Conservation (phyloP, 2,113 vertebrate genomes). For the Rallus limicola region DNA sequence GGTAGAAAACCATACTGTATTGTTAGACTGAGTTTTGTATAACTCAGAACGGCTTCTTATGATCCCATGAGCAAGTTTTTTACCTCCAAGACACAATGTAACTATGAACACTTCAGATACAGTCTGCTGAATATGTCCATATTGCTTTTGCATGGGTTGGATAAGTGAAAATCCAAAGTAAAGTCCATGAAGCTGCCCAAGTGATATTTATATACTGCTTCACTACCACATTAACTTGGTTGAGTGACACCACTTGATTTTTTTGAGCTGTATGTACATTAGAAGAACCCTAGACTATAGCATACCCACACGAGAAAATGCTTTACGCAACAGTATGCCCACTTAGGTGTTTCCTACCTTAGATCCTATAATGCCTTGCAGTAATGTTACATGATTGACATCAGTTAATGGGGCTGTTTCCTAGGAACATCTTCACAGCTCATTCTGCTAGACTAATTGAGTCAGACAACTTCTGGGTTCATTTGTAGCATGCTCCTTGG, state of each 20-base stretch:
- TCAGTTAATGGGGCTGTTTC: not conserved
- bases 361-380: not conserved
- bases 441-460: not conserved
- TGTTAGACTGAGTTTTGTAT: not conserved
- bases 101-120: not conserved
- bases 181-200: not conserved
- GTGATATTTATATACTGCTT: not conserved
- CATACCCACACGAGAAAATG: not conserved
- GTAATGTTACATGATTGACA: not conserved
- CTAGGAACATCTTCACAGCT: not conserved
- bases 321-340: not conserved
- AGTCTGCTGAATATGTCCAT: not conserved
- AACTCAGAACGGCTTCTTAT: not conserved
- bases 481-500: not conserved
- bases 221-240: not conserved
- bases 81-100: not conserved
- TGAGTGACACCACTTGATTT: not conserved
- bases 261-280: not conserved
- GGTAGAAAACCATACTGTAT: not conserved
- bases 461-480: not conserved
- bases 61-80: not conserved
- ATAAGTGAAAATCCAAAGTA: not conserved
- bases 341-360: fast-evolving
- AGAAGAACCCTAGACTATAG: not conserved
- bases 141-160: not conserved